Conservation (phyloP, 1,140 invertebrate genomes). For the Neotoxoptera formosana region DNA sequence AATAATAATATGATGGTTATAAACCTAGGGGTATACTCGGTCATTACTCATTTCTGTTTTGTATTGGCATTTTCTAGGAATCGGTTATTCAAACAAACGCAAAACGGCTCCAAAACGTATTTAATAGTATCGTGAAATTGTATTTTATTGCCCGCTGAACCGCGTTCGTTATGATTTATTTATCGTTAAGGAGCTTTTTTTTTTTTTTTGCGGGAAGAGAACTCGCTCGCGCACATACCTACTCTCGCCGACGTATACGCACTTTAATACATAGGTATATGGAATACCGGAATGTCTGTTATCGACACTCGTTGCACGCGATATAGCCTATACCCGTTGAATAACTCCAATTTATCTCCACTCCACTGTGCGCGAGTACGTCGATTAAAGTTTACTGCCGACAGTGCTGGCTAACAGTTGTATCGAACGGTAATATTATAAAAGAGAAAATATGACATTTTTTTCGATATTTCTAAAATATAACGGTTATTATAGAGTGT, state of each 20-base stretch:
- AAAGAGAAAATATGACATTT: background rate
- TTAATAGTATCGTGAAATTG: background rate
- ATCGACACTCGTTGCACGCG: background rate
- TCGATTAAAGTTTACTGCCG: background rate
- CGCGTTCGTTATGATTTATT: background rate
- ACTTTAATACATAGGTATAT: too few species aligned
- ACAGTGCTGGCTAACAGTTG: background rate
- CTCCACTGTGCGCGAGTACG: background rate
- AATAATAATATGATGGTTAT: background rate
- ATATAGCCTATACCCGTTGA: background rate
- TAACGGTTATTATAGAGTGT: background rate
- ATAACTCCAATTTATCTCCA: background rate
- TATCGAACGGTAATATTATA: background rate
- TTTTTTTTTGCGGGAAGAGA: background rate
- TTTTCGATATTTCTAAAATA: background rate
- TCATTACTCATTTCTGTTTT: background rate
- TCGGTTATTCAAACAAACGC: background rate
- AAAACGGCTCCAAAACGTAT: background rate
- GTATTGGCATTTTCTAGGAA: background rate
- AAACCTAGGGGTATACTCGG: background rate
- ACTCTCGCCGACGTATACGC: background rate
- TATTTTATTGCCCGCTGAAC: background rate
- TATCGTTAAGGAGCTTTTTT: background rate
- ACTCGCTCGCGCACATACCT: background rate
- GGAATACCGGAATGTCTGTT: background rate